A percentile compares a stretch with the other conserved stretches of the same genome.
These are phyloP conservation scores for Scaptomyza montana DNA, from an alignment of 1,140 invertebrate genomes.

Conservation along the genomic window DNA sequence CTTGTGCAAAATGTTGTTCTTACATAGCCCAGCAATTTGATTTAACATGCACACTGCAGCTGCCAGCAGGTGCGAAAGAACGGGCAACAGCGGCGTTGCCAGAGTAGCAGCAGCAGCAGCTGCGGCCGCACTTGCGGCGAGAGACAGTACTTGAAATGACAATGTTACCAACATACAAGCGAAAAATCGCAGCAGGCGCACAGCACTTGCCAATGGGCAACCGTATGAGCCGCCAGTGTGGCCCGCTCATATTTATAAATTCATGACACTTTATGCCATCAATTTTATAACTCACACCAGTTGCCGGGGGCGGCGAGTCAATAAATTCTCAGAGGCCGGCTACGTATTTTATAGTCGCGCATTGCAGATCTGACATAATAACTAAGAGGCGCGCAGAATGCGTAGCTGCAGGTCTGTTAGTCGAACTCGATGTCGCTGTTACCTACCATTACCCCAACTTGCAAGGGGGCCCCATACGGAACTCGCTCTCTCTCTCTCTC, in stretches of 20 bases:
- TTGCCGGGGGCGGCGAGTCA: conserved; percentile 73
- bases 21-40: conserved; percentile 32
- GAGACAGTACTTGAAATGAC: conserved; percentile 61
- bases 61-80: conserved; percentile 31
- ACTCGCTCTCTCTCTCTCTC: background rate
- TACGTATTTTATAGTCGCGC: conserved; percentile 83
- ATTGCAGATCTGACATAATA: conserved; percentile 83
- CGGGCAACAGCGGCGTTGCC: conserved; percentile 47
- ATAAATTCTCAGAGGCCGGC: conserved; percentile 78
- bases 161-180: conserved; percentile 81
- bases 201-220: conserved; percentile 31
- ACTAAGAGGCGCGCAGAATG: conserved; percentile 79
- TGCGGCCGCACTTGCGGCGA: conserved; percentile 42
- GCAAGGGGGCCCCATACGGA: too few relatives aligned
- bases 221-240: conserved; percentile 25
- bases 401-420: conserved; percentile 64
- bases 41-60: conserved; percentile 30
- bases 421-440: conserved; percentile 47
- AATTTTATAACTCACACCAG: conserved; percentile 82
- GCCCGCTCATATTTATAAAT: conserved; percentile 66
- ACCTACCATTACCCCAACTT: conserved; percentile 33
- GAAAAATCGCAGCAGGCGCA: conserved; percentile 60
- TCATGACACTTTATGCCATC: conserved; percentile 81
- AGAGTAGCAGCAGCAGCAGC: conserved; percentile 16
- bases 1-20: conserved; percentile 2